These are phyloP conservation scores for human DNA, from an alignment of 2,113 vertebrate species.

Conservation along the genomic window DNA sequence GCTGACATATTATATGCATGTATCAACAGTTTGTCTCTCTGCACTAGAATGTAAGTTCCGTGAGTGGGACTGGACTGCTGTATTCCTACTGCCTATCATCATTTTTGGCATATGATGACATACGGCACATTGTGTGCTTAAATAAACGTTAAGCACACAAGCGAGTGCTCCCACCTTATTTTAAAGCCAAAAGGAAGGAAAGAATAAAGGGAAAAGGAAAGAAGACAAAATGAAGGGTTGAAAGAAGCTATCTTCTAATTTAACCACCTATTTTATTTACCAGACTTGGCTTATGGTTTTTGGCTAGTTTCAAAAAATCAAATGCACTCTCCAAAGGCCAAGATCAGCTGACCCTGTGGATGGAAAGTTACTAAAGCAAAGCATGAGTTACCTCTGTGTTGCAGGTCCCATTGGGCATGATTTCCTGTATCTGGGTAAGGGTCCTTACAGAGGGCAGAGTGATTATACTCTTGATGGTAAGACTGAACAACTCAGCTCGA, in stretches of 20 bases:
- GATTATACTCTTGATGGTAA: constrained; percentile 57
- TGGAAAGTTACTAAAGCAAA: not conserved
- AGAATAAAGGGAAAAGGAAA: not conserved
- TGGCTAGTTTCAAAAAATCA: not conserved
- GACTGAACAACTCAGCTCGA: constrained; percentile 53
- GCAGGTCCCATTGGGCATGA: not conserved
- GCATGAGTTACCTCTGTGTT: constrained; percentile 58
- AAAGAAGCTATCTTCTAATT: not conserved
- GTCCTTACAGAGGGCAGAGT: constrained; percentile 21
- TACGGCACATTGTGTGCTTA: not conserved
- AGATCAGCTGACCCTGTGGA: not conserved
- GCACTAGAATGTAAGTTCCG: not conserved
- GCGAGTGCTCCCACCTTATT: not conserved
- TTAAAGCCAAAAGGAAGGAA: constrained; percentile 17
- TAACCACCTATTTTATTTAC: not conserved
- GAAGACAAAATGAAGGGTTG: not conserved
- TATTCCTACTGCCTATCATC: not conserved
- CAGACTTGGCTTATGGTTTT: not conserved
- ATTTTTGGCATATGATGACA: not conserved
- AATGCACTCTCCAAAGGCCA: not conserved
- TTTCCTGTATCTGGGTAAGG: not conserved
- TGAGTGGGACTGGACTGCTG: not conserved
- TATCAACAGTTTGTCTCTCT: not conserved
- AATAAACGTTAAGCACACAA: not conserved
- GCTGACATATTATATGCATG: not conserved